Percentiles rank a stretch among this genome's conserved stretches.
Conservation (phyloP, 2,113 vertebrate species). For the Poecile atricapillus region DNA sequence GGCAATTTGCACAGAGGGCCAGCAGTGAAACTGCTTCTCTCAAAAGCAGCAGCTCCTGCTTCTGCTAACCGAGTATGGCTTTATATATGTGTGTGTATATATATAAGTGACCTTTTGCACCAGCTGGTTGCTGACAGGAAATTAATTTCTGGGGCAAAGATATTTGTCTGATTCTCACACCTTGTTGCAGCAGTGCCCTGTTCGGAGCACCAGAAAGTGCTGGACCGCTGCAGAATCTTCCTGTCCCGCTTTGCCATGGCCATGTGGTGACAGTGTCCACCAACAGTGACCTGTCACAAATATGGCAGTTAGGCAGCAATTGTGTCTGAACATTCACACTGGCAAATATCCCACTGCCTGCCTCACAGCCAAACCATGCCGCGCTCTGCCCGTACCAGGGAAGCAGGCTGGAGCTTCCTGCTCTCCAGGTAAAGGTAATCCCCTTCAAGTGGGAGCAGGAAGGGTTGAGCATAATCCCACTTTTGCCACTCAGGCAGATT, state of each 20-base stretch:
- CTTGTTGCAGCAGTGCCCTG: not conserved
- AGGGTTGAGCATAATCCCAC: not conserved
- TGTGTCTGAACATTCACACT: accelerated
- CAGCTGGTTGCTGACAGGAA: not conserved
- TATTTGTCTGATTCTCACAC: not conserved
- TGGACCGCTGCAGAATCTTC: not conserved
- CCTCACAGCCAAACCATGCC: accelerated
- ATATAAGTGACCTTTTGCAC: not conserved
- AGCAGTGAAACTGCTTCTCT: not conserved
- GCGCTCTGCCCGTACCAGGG: not conserved
- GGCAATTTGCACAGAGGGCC: not conserved
- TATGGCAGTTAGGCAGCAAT: not conserved
- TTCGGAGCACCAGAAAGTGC: accelerated
- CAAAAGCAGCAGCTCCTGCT: not conserved
- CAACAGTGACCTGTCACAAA: not conserved
- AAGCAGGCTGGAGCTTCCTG: not conserved
- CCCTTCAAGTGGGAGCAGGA: not conserved
- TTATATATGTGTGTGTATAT: not conserved
- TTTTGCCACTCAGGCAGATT: not conserved
- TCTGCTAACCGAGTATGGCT: not conserved
- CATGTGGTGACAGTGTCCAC: not conserved
- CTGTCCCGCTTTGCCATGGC: not conserved
- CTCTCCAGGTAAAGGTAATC: not conserved
- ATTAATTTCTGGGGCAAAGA: not conserved
- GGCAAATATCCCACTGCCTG: not conserved